Conservation (phyloP, 2,888 invertebrate species). For the Metalampra italica region DNA sequence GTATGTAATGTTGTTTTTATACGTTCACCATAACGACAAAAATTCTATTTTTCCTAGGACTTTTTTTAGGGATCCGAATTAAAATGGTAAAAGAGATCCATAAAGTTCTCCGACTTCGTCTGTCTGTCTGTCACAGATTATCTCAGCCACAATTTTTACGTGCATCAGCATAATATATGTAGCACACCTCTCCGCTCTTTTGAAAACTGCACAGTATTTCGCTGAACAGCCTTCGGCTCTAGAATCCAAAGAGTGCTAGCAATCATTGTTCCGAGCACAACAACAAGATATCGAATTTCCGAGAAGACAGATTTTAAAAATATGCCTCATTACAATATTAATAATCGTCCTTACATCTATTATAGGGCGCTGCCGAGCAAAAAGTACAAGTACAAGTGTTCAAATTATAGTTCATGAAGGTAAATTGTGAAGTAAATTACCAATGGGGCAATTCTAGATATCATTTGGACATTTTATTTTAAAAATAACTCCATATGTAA, state of each 20-base stretch:
- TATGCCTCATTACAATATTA: slow-evolving; percentile 4
- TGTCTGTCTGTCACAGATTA: too few species aligned
- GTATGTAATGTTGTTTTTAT: too few species aligned
- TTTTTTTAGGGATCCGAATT: too few species aligned
- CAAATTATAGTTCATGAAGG: slow-evolving; percentile 5
- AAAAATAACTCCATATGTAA: slow-evolving; percentile 1
- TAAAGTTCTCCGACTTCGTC: too few species aligned
- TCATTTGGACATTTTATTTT: slow-evolving; percentile 8
- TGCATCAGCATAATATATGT: too few species aligned
- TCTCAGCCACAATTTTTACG: too few species aligned
- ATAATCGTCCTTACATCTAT: slow-evolving; percentile 7
- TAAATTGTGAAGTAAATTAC: slow-evolving; percentile 7
- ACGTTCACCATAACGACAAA: too few species aligned
- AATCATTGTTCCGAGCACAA: slow-evolving; percentile 5
- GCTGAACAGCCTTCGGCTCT: background rate
- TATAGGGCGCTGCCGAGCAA: slow-evolving; percentile 3
- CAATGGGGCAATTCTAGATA: slow-evolving; percentile 2
- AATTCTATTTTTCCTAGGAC: too few species aligned
- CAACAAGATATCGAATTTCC: slow-evolving; percentile 4
- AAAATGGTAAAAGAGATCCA: too few species aligned
- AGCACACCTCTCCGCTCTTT: too few species aligned
- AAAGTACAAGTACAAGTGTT: slow-evolving; percentile 2
- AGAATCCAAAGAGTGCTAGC: background rate
- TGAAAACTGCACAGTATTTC: background rate
- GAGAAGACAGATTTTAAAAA: slow-evolving; percentile 9